These are phyloP conservation scores for Heliothis peltigera DNA, from an alignment of 2,888 invertebrate genomes.

Conservation along the genomic window DNA sequence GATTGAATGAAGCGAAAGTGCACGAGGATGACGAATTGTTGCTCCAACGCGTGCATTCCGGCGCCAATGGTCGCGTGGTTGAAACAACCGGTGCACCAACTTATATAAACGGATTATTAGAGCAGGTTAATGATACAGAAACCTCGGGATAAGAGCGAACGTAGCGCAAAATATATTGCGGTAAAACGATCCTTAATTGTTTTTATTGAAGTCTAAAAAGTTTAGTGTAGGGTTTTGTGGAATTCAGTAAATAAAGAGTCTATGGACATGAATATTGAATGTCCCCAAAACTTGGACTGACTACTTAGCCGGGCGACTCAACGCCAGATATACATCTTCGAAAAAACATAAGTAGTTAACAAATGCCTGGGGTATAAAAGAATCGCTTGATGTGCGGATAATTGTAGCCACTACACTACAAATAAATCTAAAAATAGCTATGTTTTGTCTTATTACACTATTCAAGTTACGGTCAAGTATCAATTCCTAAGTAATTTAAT, in stretches of 20 bases:
- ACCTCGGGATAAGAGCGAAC: background rate
- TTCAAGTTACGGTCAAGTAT: background rate
- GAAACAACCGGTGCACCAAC: constrained; percentile 12
- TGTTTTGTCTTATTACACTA: background rate
- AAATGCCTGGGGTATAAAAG: background rate
- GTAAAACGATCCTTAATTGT: background rate
- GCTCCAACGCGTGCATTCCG: constrained; percentile 39
- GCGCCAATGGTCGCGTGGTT: constrained; percentile 8
- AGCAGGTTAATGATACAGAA: background rate
- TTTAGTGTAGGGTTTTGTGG: background rate
- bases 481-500: background rate
- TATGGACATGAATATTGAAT: background rate
- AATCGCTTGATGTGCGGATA: no score
- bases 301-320: no score
- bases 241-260: background rate
- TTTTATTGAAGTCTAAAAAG: background rate
- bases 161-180: background rate
- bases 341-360: constrained; percentile 2
- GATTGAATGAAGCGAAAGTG: constrained; percentile 46
- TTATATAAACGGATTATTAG: constrained; percentile 5
- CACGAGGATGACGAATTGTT: constrained; percentile 36
- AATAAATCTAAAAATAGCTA: no score
- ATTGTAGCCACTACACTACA: no score
- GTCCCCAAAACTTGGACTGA: background rate
- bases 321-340: background rate